phyloP scores from a whole-genome alignment of 2,797 vertebrate genomes.

The Cichlasoma orientale region DNA sequence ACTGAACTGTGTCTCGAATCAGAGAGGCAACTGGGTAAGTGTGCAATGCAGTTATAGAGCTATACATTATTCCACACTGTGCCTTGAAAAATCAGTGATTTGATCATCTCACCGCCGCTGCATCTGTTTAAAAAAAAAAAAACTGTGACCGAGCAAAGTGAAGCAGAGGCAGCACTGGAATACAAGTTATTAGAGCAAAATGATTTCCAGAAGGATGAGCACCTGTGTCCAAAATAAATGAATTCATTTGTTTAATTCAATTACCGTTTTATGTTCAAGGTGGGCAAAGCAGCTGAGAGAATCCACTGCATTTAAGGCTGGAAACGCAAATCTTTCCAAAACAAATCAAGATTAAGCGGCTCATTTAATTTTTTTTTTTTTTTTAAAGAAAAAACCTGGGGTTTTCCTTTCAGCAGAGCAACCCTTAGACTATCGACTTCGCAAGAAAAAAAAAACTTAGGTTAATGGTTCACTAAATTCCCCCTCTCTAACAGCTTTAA shows the following conservation, averaged over 20 bases:
- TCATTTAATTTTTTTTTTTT: constrained; percentile 5
- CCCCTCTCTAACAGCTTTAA: constrained; percentile 67
- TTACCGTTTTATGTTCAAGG: constrained; percentile 26
- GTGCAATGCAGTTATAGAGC: constrained; percentile 32
- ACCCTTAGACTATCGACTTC: constrained; percentile 29
- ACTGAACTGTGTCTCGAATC: constrained; percentile 36
- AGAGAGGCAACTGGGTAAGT: constrained; percentile 41
- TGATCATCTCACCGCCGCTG: constrained; percentile 39
- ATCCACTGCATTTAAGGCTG: constrained; percentile 10
- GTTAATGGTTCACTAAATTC: constrained; percentile 70
- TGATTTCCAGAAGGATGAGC: constrained; percentile 32
- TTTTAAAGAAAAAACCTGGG: not conserved
- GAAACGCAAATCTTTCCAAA: constrained; percentile 10
- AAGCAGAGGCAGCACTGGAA: constrained; percentile 2
- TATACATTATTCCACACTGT: constrained; percentile 37
- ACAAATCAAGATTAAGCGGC: constrained; percentile 35
- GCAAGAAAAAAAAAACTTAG: constrained; percentile 53
- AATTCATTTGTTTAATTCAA: constrained; percentile 34
- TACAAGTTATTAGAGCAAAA: constrained; percentile 50
- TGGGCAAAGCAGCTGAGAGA: not conserved
- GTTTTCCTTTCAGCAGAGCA: constrained; percentile 15
- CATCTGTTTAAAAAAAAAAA: constrained; percentile 11
- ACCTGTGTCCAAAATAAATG: constrained; percentile 37
- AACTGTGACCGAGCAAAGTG: not conserved
- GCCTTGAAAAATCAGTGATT: constrained; percentile 36